phyloP scores from a whole-genome alignment of 2,113 vertebrate genomes.

The Brachyistius frenatus region DNA sequence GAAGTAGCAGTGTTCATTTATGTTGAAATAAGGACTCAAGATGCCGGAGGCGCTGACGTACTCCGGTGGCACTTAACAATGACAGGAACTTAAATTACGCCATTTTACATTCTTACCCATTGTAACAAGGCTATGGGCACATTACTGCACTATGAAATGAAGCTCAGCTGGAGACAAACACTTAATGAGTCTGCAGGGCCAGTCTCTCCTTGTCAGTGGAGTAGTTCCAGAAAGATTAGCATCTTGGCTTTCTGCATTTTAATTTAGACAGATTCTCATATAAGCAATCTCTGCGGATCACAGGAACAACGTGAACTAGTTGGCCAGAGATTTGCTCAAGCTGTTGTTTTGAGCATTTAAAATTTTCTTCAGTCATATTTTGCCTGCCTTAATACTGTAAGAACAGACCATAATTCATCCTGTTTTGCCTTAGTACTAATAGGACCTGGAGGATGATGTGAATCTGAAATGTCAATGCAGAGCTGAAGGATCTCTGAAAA shows the following conservation, averaged over 20 bases:
- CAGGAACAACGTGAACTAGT: constrained; percentile 68
- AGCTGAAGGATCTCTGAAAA: background rate
- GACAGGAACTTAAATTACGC: constrained; percentile 21
- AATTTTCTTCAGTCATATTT: constrained; percentile 36
- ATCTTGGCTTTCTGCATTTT: constrained; percentile 64
- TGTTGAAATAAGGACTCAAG: constrained; percentile 11
- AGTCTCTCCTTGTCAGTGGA: constrained; percentile 51
- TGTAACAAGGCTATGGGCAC: constrained; percentile 30
- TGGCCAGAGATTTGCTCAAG: constrained; percentile 59
- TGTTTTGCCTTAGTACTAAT: background rate
- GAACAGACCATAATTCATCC: constrained; percentile 2
- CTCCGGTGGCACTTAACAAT: constrained; percentile 34
- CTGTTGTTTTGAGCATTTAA: constrained; percentile 62
- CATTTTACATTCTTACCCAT: constrained; percentile 24
- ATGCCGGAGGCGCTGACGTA: constrained; percentile 24
- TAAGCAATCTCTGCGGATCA: constrained; percentile 44
- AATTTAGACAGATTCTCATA: constrained; percentile 56
- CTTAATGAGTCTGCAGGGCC: constrained; percentile 47
- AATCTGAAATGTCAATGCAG: background rate
- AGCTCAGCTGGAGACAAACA: constrained; percentile 48
- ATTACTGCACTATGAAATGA: constrained; percentile 42
- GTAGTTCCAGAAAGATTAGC: constrained; percentile 60
- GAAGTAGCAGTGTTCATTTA: constrained; percentile 20
- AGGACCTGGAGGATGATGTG: background rate
- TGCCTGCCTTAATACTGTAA: background rate